A percentile compares a stretch with the other conserved stretches of the same genome.
phyloP scores from a whole-genome alignment of 2,888 invertebrate genomes.

The Agrilus cyanescens region DNA sequence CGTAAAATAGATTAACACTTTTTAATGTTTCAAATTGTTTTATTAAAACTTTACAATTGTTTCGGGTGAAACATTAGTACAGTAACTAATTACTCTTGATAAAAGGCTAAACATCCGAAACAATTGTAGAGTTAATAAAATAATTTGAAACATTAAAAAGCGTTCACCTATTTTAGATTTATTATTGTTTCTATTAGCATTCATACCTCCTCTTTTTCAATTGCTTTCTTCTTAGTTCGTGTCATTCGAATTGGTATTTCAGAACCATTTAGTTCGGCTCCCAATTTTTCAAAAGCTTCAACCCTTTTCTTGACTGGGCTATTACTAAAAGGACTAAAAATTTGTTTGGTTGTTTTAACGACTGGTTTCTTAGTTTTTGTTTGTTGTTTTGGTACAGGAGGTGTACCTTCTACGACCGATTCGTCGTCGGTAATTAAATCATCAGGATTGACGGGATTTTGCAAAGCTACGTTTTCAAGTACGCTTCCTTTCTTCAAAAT shows the following conservation, averaged over 20 bases:
- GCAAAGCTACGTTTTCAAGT: slow-evolving; percentile 8
- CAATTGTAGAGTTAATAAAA: too few relatives aligned
- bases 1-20: too few relatives aligned
- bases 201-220: slow-evolving; percentile 17
- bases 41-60: too few relatives aligned
- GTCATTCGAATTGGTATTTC: slow-evolving; percentile 27
- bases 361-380: slow-evolving; percentile 4
- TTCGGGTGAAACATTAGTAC: too few relatives aligned
- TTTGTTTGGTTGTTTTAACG: slow-evolving; percentile 17
- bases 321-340: slow-evolving; percentile 45
- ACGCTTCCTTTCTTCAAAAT: slow-evolving; percentile 1
- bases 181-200: too few relatives aligned
- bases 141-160: too few relatives aligned
- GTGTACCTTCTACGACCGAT: slow-evolving; percentile 10
- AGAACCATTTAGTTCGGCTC: slow-evolving; percentile 9
- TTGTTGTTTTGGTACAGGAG: slow-evolving; percentile 8
- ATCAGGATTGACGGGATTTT: slow-evolving; percentile 2
- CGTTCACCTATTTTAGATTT: too few relatives aligned
- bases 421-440: slow-evolving; percentile 24
- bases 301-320: slow-evolving; percentile 50
- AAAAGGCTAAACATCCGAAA: too few relatives aligned
- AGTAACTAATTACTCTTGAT: too few relatives aligned
- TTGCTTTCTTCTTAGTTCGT: slow-evolving; percentile 34
- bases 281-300: slow-evolving; percentile 44
- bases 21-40: too few relatives aligned